Percentiles rank a stretch among this genome's conserved stretches.
Evolutionary conservation across 2,113 vertebrate species (phyloP).

Genomic region (Arenaria interpres): DNA sequence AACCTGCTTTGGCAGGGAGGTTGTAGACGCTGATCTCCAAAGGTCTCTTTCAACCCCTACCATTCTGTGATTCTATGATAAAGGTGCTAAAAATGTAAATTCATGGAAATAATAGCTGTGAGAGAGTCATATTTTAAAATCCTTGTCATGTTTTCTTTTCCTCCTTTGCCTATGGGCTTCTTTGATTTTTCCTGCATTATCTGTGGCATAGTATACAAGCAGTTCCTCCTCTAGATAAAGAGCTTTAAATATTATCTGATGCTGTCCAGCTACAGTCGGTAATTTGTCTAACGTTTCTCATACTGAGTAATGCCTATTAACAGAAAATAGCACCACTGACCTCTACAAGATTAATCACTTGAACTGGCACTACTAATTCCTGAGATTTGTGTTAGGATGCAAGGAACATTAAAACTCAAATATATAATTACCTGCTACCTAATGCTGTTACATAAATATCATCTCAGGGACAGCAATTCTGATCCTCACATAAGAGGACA

Average conservation of each 20-base stretch:
- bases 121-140: not conserved
- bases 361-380: not conserved
- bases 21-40: too few relatives aligned
- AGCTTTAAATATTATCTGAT: constrained; percentile 7
- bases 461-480: not conserved
- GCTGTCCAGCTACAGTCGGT: not conserved
- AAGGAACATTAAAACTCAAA: not conserved
- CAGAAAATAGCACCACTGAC: not conserved
- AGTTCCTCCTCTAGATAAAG: not conserved
- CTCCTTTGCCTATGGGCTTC: not conserved
- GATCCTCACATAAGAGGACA: not conserved
- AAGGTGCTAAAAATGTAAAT: not conserved
- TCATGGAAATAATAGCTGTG: not conserved
- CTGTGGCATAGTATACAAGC: not conserved
- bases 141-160: not conserved
- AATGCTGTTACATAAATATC: not conserved
- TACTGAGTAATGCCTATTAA: not conserved
- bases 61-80: not conserved
- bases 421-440: not conserved
- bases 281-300: not conserved
- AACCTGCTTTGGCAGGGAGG: too few relatives aligned
- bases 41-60: too few relatives aligned
- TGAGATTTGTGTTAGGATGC: not conserved
- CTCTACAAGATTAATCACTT: not conserved
- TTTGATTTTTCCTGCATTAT: not conserved